Base-by-base conservation (phyloP, 2,113 vertebrate genomes). In the Trichechus manatus region DNA sequence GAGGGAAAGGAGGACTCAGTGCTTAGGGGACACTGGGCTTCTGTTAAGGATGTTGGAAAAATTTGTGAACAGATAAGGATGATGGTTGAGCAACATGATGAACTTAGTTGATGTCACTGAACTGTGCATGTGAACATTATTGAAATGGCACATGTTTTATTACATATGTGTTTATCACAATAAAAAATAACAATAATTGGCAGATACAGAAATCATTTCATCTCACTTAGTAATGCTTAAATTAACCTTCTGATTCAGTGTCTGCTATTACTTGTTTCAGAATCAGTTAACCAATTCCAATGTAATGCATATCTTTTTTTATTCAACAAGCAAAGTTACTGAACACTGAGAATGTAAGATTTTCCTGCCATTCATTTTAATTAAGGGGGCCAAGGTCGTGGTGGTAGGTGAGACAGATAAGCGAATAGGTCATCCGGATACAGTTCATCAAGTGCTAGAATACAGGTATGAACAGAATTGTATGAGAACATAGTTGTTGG, bases 321-420 rank as follows among this genome's bases (percentile, higher is more conserved):
- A 59, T 72, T 89, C 50, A 79, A 25, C 70, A 81, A 80, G 63
- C 27, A 59, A 10, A 86, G n/a, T 79, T 82, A 74, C 9, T 92
- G 68, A 94, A 74, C 22, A n/a, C 33, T n/a, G 29, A 70, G 68
- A 72, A 72, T 72, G 4, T 72, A 36, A 15, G 68, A 7, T 17
- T 72, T 72, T 79, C 90, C 50, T 95, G 39, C 39, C 36, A 75
- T 72, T 72, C 33, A 84, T 17, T n/a, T 89, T 66, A 91, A 68
- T 87, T 79, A 84, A 91, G 27, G 36, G 77, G n/a, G n/a, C 92
- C 39, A 50, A 20, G 36, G 9, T 53, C 33, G 17, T 42, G 53
- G n/a, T 85, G 13, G 13, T 25, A 6, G 44, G 33, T 29, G 61
- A 92, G 53, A 78, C 42, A 61, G 1, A 36, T 25, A 75, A 90